Evolutionary conservation across 2,888 invertebrate species (phyloP).

Genomic region (Phorcus lineatus): DNA sequence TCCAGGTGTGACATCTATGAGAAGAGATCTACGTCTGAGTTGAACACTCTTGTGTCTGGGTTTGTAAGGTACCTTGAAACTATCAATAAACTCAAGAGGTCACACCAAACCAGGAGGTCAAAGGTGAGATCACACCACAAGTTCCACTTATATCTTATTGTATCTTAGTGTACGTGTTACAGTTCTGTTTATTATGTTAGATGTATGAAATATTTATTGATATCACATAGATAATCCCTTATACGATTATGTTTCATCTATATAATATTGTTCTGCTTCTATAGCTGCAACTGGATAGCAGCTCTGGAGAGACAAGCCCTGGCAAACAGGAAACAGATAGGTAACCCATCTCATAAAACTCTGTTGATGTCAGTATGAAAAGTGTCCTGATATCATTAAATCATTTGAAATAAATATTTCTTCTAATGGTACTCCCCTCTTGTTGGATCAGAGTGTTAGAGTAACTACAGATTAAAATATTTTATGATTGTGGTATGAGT

Average conservation of each 20-base stretch:
- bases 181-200: too few relatives aligned
- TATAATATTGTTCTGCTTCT: neutral
- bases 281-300: conserved; percentile 18
- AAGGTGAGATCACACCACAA: conserved; percentile 38
- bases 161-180: too few relatives aligned
- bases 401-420: too few relatives aligned
- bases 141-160: too few relatives aligned
- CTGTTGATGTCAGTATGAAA: neutral
- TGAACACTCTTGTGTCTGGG: conserved; percentile 69
- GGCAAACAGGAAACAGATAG: conserved; percentile 37
- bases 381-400: too few relatives aligned
- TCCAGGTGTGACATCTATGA: conserved; percentile 87
- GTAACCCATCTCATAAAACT: conserved; percentile 18
- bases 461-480: too few relatives aligned
- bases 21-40: conserved; percentile 79
- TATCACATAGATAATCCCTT: too few relatives aligned
- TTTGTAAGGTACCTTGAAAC: conserved; percentile 83
- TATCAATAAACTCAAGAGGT: conserved; percentile 91
- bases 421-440: too few relatives aligned
- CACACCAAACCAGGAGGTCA: conserved; percentile 69
- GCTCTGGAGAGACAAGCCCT: conserved; percentile 39
- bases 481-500: too few relatives aligned
- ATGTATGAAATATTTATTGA: too few relatives aligned
- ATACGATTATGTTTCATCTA: too few relatives aligned
- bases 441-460: too few relatives aligned